A percentile compares a stretch with the other conserved stretches of the same genome.
Conservation (phyloP, 2,797 vertebrate genomes). For the Thamnophis elegans region DNA sequence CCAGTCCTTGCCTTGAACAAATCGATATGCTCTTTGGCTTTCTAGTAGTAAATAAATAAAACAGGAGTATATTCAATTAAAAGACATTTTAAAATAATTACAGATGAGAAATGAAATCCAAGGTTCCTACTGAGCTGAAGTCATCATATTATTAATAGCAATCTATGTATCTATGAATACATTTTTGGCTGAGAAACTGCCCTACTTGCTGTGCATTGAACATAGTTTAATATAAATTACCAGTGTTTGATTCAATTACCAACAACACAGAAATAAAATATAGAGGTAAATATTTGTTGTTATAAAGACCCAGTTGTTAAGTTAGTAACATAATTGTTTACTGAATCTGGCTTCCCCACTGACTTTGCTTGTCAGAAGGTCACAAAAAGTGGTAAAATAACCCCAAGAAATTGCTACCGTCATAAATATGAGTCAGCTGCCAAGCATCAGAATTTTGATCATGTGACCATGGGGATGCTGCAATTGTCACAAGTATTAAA, state of each 20-base stretch:
- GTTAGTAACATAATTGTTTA: neutral
- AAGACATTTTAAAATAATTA: constrained; percentile 22
- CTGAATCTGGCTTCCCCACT: neutral
- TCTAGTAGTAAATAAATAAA: constrained; percentile 74
- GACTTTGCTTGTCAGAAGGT: neutral
- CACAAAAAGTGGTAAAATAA: neutral
- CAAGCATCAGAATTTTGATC: neutral
- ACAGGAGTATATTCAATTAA: constrained; percentile 31
- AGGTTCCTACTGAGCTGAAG: neutral
- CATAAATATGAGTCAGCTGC: neutral
- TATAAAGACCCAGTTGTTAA: neutral
- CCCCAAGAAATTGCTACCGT: neutral
- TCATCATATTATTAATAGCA: neutral
- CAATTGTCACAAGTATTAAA: no score
- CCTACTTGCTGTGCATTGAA: neutral
- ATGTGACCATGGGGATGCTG: neutral
- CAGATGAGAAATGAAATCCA: neutral
- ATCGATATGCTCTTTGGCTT: constrained; percentile 99
- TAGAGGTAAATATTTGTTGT: neutral
- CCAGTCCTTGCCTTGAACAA: constrained; percentile 99
- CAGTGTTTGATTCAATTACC: neutral
- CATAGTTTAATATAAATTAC: neutral
- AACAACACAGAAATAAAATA: neutral
- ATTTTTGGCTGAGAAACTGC: neutral
- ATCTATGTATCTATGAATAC: neutral